Evolutionary conservation across 2,888 invertebrate genomes (phyloP).

Genomic region (Brenthis daphne): DNA sequence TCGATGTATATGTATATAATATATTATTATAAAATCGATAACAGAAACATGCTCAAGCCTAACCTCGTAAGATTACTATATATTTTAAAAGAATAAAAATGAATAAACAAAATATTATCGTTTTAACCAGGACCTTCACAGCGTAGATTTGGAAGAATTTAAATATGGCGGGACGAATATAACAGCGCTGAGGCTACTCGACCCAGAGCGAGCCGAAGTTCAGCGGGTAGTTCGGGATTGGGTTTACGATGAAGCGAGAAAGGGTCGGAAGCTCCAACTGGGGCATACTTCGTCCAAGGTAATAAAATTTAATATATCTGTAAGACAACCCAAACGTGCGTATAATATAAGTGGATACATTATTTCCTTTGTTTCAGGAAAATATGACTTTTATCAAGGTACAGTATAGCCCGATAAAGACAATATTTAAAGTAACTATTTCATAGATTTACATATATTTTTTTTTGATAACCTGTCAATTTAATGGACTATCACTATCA

Average conservation of each 20-base stretch:
- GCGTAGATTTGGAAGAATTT: constrained; percentile 95
- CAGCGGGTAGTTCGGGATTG: constrained; percentile 90
- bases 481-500: not conserved
- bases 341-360: constrained; percentile 22
- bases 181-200: constrained; percentile 94
- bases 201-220: constrained; percentile 90
- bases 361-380: constrained; percentile 74
- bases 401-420: constrained; percentile 27
- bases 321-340: constrained; percentile 31
- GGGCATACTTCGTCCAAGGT: constrained; percentile 83
- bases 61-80: not conserved
- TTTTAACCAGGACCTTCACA: constrained; percentile 90
- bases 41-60: too few relatives aligned
- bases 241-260: constrained; percentile 88
- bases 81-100: not conserved
- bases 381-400: constrained; percentile 89
- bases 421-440: too few relatives aligned
- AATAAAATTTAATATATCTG: constrained; percentile 46
- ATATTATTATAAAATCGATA: too few relatives aligned
- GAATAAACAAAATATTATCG: not conserved
- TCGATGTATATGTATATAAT: too few relatives aligned
- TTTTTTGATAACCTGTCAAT: not conserved
- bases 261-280: constrained; percentile 83
- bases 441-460: too few relatives aligned
- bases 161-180: constrained; percentile 97